phyloP scores from a whole-genome alignment of 1,140 invertebrate genomes.

The Drosophila albomicans region DNA sequence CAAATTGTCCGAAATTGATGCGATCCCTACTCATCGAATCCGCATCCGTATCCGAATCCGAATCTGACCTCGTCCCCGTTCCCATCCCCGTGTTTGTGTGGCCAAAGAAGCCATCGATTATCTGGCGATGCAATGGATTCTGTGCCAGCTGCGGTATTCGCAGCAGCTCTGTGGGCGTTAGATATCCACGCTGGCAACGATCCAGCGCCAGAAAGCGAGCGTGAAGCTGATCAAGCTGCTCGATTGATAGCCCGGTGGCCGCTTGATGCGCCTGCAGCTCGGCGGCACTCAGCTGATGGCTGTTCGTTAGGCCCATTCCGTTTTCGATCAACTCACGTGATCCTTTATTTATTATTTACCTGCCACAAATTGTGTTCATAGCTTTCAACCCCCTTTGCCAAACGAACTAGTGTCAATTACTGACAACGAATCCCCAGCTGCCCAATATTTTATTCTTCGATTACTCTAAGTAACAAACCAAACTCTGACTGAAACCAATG shows the following conservation, averaged over 20 bases:
- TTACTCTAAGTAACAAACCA: too few species aligned
- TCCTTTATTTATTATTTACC: not conserved
- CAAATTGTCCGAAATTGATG: slow-evolving; percentile 51
- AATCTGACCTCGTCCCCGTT: not conserved
- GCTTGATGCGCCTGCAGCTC: slow-evolving; percentile 36
- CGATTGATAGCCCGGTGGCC: slow-evolving; percentile 18
- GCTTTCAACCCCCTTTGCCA: not conserved
- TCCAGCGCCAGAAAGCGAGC: slow-evolving; percentile 51
- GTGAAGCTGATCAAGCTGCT: slow-evolving; percentile 52
- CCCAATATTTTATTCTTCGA: not conserved
- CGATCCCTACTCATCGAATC: slow-evolving; percentile 12
- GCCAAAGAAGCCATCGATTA: slow-evolving; percentile 62
- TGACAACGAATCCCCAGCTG: slow-evolving; percentile 13
- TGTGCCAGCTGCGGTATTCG: slow-evolving; percentile 58
- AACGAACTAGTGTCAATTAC: not conserved
- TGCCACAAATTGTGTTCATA: not conserved
- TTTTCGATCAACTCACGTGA: not conserved
- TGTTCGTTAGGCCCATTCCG: slow-evolving; percentile 25
- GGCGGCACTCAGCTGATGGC: slow-evolving; percentile 30
- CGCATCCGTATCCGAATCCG: too few species aligned
- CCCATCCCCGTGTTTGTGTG: not conserved
- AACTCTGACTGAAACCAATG: too few species aligned
- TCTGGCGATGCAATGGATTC: slow-evolving; percentile 59
- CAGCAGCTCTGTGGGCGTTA: slow-evolving; percentile 65
- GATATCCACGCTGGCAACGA: slow-evolving; percentile 50